Evolutionary conservation across 2,113 vertebrate genomes (phyloP).

Genomic region (Thamnophis sirtalis): DNA sequence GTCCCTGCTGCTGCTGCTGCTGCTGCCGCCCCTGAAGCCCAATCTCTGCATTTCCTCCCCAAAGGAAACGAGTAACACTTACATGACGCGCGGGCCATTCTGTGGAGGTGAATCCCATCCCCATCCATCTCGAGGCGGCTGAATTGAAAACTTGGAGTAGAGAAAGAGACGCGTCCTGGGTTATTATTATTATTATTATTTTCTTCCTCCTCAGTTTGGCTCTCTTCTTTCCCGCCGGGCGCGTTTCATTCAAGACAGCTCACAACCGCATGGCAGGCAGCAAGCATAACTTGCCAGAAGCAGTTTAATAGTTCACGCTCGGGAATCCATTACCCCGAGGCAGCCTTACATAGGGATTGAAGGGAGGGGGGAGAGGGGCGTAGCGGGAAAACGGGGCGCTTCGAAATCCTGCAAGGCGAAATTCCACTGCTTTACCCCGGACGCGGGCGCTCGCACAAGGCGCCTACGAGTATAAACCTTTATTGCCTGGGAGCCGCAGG

Average conservation of each 20-base stretch:
- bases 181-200: background rate
- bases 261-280: background rate
- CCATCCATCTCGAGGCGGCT: conserved; percentile 55
- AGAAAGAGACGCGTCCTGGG: conserved; percentile 6
- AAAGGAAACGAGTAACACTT: conserved; percentile 45
- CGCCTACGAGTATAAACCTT: background rate
- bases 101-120: conserved; percentile 65
- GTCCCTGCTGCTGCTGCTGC: background rate
- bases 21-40: background rate
- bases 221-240: background rate
- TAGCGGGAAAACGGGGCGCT: background rate
- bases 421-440: background rate
- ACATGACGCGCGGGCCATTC: conserved; percentile 59
- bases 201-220: background rate
- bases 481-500: background rate
- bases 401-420: background rate
- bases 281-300: background rate
- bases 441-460: background rate
- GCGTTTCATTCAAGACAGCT: conserved; percentile 17
- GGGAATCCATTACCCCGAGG: background rate
- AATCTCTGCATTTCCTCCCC: background rate
- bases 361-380: fast-evolving
- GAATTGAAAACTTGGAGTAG: conserved; percentile 17
- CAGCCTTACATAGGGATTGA: background rate
- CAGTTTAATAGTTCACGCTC: background rate